A percentile compares a stretch with the other conserved stretches of the same genome.
Evolutionary conservation across 2,888 invertebrate genomes (phyloP).

Genomic region (Spisula subtruncata): DNA sequence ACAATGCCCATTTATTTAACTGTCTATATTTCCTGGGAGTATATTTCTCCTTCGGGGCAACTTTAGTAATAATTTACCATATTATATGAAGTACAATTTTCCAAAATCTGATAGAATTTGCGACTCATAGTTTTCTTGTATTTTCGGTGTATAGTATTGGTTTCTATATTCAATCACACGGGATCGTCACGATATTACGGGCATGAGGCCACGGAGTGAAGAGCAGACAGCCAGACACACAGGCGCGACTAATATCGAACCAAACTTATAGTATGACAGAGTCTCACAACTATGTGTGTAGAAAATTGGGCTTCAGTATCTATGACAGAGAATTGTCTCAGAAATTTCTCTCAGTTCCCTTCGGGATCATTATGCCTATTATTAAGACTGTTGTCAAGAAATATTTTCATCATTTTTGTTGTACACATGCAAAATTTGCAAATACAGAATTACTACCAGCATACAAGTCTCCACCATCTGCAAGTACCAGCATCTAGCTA

Average conservation of each 20-base stretch:
- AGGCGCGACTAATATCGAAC: conserved; percentile 18
- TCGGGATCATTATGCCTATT: background rate
- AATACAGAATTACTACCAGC: background rate
- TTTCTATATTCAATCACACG: conserved; percentile 31
- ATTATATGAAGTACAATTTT: background rate
- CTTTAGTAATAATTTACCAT: conserved; percentile 7
- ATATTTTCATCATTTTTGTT: background rate
- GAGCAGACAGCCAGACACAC: background rate
- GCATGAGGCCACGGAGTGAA: background rate
- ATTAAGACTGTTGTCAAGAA: background rate
- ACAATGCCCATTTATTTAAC: conserved; percentile 11
- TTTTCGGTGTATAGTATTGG: conserved; percentile 5
- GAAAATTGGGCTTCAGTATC: background rate
- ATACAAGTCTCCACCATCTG: background rate
- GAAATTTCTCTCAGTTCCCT: background rate
- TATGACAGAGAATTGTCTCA: background rate
- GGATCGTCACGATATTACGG: background rate
- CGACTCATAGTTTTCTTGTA: background rate
- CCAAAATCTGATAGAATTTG: conserved; percentile 21
- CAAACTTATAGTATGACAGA: background rate
- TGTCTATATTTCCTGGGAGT: background rate
- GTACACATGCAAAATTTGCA: background rate
- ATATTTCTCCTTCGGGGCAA: background rate
- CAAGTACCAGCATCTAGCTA: too few relatives aligned
- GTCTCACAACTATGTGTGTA: background rate